Conservation (phyloP, 1,140 invertebrate species). For the Paralvinella palmiformis region DNA sequence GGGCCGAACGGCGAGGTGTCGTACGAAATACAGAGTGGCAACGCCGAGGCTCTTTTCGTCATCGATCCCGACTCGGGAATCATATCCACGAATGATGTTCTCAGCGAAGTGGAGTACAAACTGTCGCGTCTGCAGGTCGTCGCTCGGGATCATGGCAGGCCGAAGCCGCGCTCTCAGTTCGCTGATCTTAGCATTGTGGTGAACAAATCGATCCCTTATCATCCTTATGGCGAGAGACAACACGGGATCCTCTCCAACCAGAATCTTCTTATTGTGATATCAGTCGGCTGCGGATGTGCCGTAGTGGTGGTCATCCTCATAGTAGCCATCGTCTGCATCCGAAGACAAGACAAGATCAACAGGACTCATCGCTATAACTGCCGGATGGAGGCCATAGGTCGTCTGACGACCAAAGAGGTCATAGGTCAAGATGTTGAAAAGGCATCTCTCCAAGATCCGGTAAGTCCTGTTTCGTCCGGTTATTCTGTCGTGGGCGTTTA, state of each 20-base stretch:
- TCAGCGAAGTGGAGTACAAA: background rate
- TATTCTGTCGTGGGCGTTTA: too few species aligned
- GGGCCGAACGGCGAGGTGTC: constrained; percentile 1
- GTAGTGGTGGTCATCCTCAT: constrained; percentile 14
- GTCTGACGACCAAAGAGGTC: too few species aligned
- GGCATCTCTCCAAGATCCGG: too few species aligned
- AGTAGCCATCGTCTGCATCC: constrained; percentile 13
- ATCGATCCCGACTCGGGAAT: background rate
- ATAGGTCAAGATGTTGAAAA: too few species aligned
- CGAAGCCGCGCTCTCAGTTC: too few species aligned
- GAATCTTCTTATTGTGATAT: background rate
- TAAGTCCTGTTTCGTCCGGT: too few species aligned
- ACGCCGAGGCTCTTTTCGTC: background rate
- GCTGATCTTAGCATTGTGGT: background rate
- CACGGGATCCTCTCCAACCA: background rate
- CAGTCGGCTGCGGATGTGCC: background rate
- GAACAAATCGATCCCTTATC: background rate
- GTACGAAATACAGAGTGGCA: background rate
- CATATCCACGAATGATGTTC: background rate
- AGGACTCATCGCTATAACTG: constrained; percentile 11
- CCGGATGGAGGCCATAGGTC: constrained; percentile 9
- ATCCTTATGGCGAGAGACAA: background rate
- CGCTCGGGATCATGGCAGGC: background rate
- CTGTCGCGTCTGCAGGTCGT: background rate
- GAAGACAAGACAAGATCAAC: constrained; percentile 1